Conservation (phyloP, 2,113 vertebrate genomes). For the Anoura caudifer region DNA sequence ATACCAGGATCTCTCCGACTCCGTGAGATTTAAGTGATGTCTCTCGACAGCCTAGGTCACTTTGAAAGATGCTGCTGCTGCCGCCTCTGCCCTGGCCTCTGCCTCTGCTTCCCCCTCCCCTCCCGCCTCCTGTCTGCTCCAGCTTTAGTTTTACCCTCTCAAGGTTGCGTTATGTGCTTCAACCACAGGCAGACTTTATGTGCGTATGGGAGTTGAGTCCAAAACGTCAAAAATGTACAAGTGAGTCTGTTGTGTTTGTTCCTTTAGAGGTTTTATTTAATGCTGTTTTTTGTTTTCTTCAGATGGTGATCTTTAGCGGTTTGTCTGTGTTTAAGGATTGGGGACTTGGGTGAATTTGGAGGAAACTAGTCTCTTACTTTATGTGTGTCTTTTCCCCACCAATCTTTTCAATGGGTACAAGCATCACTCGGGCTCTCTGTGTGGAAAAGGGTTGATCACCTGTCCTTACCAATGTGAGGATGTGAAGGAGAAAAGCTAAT, state of each 20-base stretch:
- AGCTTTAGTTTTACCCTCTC: neutral
- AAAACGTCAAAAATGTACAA: neutral
- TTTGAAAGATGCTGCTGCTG: neutral
- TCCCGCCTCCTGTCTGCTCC: neutral
- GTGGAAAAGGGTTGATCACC: neutral
- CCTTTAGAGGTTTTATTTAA: neutral
- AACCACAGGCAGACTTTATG: neutral
- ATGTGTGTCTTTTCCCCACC: neutral
- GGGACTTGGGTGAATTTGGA: neutral
- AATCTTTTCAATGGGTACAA: neutral
- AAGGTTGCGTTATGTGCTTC: neutral
- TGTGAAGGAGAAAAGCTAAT: neutral
- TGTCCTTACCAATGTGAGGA: neutral
- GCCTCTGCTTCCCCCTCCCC: neutral
- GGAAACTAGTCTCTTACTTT: neutral
- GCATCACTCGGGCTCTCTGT: neutral
- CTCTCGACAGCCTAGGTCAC: neutral
- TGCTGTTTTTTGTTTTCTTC: neutral
- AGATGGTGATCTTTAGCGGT: neutral
- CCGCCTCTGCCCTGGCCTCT: neutral
- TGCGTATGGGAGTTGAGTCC: neutral
- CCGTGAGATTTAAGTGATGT: neutral
- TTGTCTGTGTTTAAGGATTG: neutral
- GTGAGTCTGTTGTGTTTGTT: neutral
- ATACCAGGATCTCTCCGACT: neutral